Evolutionary conservation across 2,113 vertebrate genomes (phyloP).

Genomic region (Macrotus californicus): DNA sequence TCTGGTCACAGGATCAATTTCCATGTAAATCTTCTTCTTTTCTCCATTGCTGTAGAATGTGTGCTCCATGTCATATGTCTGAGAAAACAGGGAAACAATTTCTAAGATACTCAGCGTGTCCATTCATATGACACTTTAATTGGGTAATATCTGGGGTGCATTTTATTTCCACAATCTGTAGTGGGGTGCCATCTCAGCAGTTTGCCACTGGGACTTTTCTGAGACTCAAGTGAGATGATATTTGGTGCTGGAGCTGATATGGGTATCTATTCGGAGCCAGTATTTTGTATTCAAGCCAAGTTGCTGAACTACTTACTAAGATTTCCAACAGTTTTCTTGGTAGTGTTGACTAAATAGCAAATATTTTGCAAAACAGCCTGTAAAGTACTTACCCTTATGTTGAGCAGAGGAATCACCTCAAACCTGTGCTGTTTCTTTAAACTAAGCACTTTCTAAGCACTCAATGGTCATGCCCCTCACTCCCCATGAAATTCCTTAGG

Average conservation of each 20-base stretch:
- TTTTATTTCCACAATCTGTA: neutral
- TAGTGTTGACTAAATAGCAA: constrained; percentile 50
- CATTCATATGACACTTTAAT: neutral
- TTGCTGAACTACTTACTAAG: constrained; percentile 56
- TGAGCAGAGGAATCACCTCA: neutral
- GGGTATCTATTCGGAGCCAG: constrained; percentile 20
- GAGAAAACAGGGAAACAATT: constrained; percentile 51
- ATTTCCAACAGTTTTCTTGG: constrained; percentile 56
- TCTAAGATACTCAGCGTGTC: neutral
- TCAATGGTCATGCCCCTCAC: neutral
- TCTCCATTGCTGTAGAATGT: constrained; percentile 87
- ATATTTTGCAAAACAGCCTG: constrained; percentile 47
- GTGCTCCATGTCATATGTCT: constrained; percentile 92
- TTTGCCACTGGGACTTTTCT: constrained; percentile 30
- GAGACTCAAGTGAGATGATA: constrained; percentile 34
- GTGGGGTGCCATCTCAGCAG: constrained; percentile 2
- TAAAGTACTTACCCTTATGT: constrained; percentile 24
- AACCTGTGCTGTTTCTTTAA: constrained; percentile 3
- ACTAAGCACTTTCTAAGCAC: neutral
- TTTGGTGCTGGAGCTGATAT: constrained; percentile 2
- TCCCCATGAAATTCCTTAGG: neutral
- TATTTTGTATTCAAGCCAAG: constrained; percentile 49
- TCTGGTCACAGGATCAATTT: constrained; percentile 87
- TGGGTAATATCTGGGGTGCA: neutral
- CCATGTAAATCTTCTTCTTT: constrained; percentile 90